Percentiles rank a stretch among this genome's conserved stretches.
Evolutionary conservation across 1,140 invertebrate species (phyloP).

Genomic region (Wiebesia pumilae): DNA sequence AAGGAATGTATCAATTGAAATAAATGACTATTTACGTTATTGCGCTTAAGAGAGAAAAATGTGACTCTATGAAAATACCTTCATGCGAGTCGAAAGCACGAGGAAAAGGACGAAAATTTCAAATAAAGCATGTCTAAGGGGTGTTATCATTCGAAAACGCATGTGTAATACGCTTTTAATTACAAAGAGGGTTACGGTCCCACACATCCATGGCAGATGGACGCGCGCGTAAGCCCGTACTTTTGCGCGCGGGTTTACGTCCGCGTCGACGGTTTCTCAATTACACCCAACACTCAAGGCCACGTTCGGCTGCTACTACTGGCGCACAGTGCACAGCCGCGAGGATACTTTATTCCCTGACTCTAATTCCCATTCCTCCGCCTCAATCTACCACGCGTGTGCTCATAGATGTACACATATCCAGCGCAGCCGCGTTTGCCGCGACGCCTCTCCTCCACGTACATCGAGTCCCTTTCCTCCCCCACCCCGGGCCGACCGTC

Average conservation of each 20-base stretch:
- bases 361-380: slow-evolving; percentile 47
- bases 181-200: not conserved
- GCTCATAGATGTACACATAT: slow-evolving; percentile 6
- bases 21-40: too few species aligned
- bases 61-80: too few species aligned
- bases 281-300: slow-evolving; percentile 49
- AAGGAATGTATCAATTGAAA: too few species aligned
- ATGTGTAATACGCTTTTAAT: slow-evolving; percentile 42
- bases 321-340: not conserved
- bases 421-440: not conserved
- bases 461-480: not conserved
- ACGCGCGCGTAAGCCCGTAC: not conserved
- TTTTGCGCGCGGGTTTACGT: slow-evolving; percentile 14
- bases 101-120: not conserved
- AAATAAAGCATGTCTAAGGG: not conserved
- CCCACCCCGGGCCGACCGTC: too few species aligned
- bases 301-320: slow-evolving; percentile 21
- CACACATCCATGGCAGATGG: not conserved
- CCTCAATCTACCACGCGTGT: slow-evolving; percentile 23
- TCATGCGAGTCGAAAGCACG: not conserved
- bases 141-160: slow-evolving; percentile 17
- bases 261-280: slow-evolving; percentile 49
- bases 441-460: not conserved
- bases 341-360: slow-evolving; percentile 49
- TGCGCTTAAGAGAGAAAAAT: too few species aligned